Evolutionary conservation across 2,888 invertebrate genomes (phyloP).

Genomic region (Sabatieria punctata): DNA sequence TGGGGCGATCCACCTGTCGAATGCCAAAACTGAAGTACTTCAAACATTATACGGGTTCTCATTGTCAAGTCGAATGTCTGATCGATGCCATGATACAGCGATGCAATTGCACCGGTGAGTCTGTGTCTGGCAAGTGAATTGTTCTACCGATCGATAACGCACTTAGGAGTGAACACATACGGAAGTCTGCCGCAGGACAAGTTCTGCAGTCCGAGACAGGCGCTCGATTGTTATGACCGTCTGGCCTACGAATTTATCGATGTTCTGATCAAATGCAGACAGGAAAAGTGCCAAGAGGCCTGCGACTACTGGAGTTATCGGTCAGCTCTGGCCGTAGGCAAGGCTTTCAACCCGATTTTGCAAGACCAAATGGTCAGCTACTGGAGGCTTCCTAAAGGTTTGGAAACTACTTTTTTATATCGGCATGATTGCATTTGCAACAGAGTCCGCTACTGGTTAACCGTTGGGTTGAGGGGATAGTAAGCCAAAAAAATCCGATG

Average conservation of each 20-base stretch:
- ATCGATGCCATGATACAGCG: constrained; percentile 1
- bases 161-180: neutral
- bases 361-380: neutral
- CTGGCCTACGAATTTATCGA: neutral
- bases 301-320: constrained; percentile 6
- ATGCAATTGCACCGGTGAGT: constrained; percentile 3
- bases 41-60: constrained; percentile 1
- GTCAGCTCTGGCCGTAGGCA: neutral
- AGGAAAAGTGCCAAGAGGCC: neutral
- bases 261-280: neutral
- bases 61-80: constrained; percentile 5
- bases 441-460: too few species aligned
- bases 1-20: neutral
- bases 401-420: neutral
- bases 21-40: constrained; percentile 2
- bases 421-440: too few species aligned
- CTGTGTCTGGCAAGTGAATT: too few species aligned
- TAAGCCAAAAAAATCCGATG: too few species aligned
- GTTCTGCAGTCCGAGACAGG: neutral
- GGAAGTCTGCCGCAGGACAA: neutral
- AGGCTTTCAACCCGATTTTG: constrained; percentile 2
- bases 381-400: neutral
- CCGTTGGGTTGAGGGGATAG: too few species aligned
- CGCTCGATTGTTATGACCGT: neutral
- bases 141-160: too few species aligned